Conservation (phyloP, 2,113 vertebrate genomes). For the Balaenoptera acutorostrata region DNA sequence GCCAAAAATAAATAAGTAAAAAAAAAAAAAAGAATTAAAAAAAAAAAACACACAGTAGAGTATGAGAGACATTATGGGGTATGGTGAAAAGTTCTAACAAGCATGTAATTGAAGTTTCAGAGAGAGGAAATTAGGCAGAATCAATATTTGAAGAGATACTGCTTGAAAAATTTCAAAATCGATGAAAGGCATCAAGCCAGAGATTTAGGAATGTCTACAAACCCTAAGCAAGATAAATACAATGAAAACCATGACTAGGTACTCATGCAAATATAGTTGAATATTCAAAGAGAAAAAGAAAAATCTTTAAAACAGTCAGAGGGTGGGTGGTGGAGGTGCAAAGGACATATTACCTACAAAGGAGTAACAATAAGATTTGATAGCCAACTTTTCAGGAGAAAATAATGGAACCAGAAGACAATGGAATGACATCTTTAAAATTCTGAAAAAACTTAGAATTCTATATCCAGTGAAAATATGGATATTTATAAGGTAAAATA, state of each 20-base stretch:
- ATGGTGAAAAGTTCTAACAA: background rate
- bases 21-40: background rate
- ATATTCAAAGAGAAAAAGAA: background rate
- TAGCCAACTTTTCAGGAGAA: background rate
- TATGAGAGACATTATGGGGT: background rate
- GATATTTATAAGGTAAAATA: background rate
- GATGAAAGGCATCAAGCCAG: background rate
- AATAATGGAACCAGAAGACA: background rate
- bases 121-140: background rate
- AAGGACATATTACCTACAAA: background rate
- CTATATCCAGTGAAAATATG: background rate
- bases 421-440: background rate
- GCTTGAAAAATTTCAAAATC: background rate
- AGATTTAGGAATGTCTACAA: conserved; percentile 8
- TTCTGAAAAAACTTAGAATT: background rate
- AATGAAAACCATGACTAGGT: background rate
- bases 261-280: background rate
- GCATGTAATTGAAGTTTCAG: background rate
- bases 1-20: no score
- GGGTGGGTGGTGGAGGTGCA: background rate
- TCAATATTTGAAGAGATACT: background rate
- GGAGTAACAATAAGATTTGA: background rate
- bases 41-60: background rate
- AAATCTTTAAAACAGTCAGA: background rate
- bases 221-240: background rate